Conservation (phyloP, 2,888 invertebrate genomes). For the Nomada fucata region DNA sequence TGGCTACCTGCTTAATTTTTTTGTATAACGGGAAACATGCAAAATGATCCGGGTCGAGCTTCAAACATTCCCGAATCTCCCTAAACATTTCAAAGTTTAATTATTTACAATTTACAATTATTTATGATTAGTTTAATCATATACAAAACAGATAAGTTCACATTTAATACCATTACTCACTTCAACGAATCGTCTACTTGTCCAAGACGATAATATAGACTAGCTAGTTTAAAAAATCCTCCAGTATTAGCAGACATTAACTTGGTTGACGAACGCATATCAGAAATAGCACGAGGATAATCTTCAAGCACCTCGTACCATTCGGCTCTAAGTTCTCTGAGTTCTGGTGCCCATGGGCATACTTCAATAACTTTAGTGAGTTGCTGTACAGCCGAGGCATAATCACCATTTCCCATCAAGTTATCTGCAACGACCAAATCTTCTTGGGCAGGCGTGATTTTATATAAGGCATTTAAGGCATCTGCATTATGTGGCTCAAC, state of each 20-base stretch:
- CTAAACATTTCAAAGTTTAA: conserved; percentile 80
- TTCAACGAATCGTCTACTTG: conserved; percentile 95
- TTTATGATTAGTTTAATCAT: too few relatives aligned
- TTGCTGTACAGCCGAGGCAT: conserved; percentile 87
- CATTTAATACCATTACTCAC: conserved; percentile 83
- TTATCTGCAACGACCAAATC: conserved; percentile 88
- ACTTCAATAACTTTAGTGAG: conserved; percentile 90
- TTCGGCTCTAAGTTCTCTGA: conserved; percentile 94
- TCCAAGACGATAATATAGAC: conserved; percentile 94
- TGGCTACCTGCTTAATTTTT: conserved; percentile 96
- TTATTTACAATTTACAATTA: too few relatives aligned
- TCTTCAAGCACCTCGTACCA: conserved; percentile 92
- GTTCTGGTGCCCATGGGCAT: conserved; percentile 94
- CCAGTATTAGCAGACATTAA: conserved; percentile 96
- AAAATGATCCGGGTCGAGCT: conserved; percentile 98
- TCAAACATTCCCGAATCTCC: conserved; percentile 98
- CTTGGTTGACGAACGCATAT: conserved; percentile 95
- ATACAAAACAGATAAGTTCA: conserved; percentile 11
- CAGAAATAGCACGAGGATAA: conserved; percentile 93
- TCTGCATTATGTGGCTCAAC: conserved; percentile 92
- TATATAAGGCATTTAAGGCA: conserved; percentile 88
- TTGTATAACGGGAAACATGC: conserved; percentile 98
- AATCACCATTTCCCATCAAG: conserved; percentile 86
- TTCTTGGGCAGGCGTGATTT: conserved; percentile 88
- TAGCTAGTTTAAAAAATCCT: conserved; percentile 93